These are phyloP conservation scores for Corynorhinus townsendii DNA, from an alignment of 2,113 vertebrate genomes.

Conservation along the genomic window DNA sequence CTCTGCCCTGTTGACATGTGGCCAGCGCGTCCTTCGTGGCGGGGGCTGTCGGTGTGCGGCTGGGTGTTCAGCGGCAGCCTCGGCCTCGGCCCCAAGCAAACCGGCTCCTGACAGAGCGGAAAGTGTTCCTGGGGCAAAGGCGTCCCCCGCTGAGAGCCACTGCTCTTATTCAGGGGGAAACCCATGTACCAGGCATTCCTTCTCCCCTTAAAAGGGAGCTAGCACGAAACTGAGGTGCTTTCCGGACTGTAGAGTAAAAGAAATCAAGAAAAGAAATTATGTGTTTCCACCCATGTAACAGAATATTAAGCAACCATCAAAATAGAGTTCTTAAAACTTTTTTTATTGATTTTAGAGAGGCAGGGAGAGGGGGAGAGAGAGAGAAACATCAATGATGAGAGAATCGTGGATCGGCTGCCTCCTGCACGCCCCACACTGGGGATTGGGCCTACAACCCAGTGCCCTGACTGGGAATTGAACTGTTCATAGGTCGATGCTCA, in stretches of 20 bases:
- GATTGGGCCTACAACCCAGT: too few species aligned
- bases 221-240: background rate
- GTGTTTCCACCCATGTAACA: background rate
- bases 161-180: background rate
- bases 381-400: too few species aligned
- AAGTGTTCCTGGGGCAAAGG: background rate
- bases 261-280: background rate
- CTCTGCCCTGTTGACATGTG: constrained; percentile 1
- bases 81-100: background rate
- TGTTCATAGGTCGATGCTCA: too few species aligned
- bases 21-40: background rate
- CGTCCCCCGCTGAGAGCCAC: background rate
- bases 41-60: background rate
- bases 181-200: background rate
- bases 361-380: too few species aligned
- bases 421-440: too few species aligned
- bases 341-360: too few species aligned
- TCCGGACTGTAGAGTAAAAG: background rate
- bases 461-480: too few species aligned
- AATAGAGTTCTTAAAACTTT: background rate
- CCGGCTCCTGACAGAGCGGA: background rate
- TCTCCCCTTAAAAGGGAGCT: background rate
- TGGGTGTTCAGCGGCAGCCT: background rate
- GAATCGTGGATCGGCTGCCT: too few species aligned
- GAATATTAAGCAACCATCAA: background rate